Percentiles rank a stretch among this genome's conserved stretches.
Evolutionary conservation across 2,797 vertebrate genomes (phyloP).

Genomic region (Valencia hispanica): DNA sequence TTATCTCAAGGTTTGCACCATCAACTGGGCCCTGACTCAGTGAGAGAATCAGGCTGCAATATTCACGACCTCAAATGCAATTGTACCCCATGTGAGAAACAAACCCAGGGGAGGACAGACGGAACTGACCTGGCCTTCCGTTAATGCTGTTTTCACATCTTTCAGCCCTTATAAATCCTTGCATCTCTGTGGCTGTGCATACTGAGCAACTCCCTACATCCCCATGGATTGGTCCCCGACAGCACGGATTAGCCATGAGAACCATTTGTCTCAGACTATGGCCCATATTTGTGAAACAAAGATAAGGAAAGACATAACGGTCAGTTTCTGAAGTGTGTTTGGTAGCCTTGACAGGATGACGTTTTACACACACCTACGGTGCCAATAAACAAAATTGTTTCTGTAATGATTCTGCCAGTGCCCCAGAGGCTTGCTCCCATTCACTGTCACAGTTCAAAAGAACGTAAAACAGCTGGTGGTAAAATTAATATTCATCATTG

Average conservation of each 20-base stretch:
- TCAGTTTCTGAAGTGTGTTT: slow-evolving; percentile 11
- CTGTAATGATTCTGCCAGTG: slow-evolving; percentile 9
- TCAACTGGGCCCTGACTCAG: slow-evolving; percentile 34
- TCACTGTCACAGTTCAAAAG: background rate
- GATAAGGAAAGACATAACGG: background rate
- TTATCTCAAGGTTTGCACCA: slow-evolving; percentile 47
- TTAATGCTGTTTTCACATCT: slow-evolving; percentile 54
- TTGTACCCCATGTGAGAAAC: slow-evolving; percentile 33
- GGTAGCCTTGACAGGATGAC: slow-evolving; percentile 22
- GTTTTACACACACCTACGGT: background rate
- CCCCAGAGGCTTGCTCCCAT: slow-evolving; percentile 12
- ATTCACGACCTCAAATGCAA: slow-evolving; percentile 58
- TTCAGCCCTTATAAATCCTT: slow-evolving; percentile 43
- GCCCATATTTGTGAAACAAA: slow-evolving; percentile 8
- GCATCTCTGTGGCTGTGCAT: slow-evolving; percentile 42
- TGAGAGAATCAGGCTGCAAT: slow-evolving; percentile 34
- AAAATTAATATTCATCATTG: slow-evolving; percentile 16
- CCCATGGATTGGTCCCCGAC: slow-evolving; percentile 19
- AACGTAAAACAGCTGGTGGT: slow-evolving; percentile 9
- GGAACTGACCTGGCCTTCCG: slow-evolving; percentile 65
- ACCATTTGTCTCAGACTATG: slow-evolving; percentile 8
- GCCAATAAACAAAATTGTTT: slow-evolving; percentile 8
- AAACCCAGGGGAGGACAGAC: slow-evolving; percentile 40
- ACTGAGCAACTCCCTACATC: slow-evolving; percentile 40
- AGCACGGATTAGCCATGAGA: slow-evolving; percentile 37